Evolutionary conservation across 2,888 invertebrate species (phyloP), one percentile per base, ranked within the genome.

Genomic region (Pterostichus madidus): DNA sequence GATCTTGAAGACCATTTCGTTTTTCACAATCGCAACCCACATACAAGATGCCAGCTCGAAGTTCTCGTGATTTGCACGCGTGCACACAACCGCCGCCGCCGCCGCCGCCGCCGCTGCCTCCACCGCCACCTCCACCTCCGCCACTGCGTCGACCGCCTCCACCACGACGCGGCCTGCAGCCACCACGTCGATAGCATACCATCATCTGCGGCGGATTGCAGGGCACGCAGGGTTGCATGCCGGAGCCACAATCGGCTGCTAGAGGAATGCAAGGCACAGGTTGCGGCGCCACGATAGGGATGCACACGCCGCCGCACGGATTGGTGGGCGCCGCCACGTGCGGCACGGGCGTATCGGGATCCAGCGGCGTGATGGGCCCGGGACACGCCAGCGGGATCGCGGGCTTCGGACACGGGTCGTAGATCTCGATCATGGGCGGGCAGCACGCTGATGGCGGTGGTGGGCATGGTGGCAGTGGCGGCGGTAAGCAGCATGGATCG

Each of bases 1-100:
- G 91, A 85, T 93, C 93, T 86, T 93, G 93, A 44, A 93, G 89
- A 24, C 93, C 93, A 85, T 93, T 93, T 82, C 92, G 91, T 85
- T 92, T 92, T 83, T 92, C 91, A 87, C 93, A 93, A 86, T 92
- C 91, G 86, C 92, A 92, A 85, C 92, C 91, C 83, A 91, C 91
- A 86, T 91, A 91, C 89, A 92, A 91, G 46, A 91, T 88, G 77
- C 83, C 49, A 68, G 91, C 92, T 31, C 92, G 90, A 84, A 92
- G 87, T 86, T 92, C 92, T 76, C 92, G 91, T 87, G 86, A 91
- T 88, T 87, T 90, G 90, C 81, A 91, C 87, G 49, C 35, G 59
- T 49, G 31, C 46, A 80, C 11, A 59, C 35, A 39, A 15, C 24
- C 32, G 1, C 91, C 89, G 31, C 90, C 87, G 85, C 88, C 88